Base-by-base conservation (phyloP, 2,888 invertebrate species). In the Phlogophora meticulosa region DNA sequence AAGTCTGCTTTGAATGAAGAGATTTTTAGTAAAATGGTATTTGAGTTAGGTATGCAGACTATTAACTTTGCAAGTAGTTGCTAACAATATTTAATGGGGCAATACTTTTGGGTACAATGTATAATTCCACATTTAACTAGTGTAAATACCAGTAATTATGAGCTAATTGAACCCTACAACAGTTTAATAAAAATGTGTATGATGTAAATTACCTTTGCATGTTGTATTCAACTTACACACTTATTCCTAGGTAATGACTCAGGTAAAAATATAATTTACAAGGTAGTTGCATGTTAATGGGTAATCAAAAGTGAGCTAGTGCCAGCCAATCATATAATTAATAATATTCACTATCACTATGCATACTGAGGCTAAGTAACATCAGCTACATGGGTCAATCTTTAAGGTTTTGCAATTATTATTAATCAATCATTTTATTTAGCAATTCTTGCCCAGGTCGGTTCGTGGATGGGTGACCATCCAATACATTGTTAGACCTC, bases 261-360 rank as follows among this genome's bases (percentile, higher is more conserved):
- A 9, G n/a, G 42, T 42, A 59, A 59, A 57, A 42, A 34, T 57
- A n/a, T 40, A 28, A 71, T 64, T 59, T 71, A 57, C 46, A 34
- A 56, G 1, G 22, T n/a, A 7, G n/a, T 76, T 76, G 64, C 59
- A 76, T 76, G 72, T 43, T 40, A 36, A 48, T 11, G 0, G 28
- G 1, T 64, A 60, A 57, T 77, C 32, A 71, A 36, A 46, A 56
- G 24, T 42, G 48, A 42, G 13, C 1, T n/a, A 51, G 32, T 48
- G 13, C 2, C 15, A 55, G 32, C 59, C 53, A 59, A 68, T 36
- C 0, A n/a, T n/a, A 51, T 72, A 51, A 52, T 56, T 52, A 36
- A 51, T 45, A 67, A 49, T 32, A 76, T 24, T 55, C 28, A 51
- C 40, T 75, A 75, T 75, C 52, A 49, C 13, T 49, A 20, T 51